Evolutionary conservation across 2,888 invertebrate genomes (phyloP).

Genomic region (Leptogaster cylindrica): DNA sequence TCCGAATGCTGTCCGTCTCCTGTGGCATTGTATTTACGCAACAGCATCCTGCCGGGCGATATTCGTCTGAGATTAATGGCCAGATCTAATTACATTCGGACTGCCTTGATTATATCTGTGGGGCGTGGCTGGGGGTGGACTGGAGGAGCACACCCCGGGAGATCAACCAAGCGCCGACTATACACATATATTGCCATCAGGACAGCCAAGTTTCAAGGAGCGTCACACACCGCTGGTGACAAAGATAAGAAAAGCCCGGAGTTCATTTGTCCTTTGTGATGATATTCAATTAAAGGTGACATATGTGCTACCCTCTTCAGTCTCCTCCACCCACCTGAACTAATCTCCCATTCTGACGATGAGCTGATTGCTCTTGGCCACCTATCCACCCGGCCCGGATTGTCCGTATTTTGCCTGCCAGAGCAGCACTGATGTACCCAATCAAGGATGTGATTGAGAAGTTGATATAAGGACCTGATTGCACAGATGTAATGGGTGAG

Average conservation of each 20-base stretch:
- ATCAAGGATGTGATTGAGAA: conserved; percentile 17
- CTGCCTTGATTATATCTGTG: conserved; percentile 16
- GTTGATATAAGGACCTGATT: background rate
- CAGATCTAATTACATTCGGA: conserved; percentile 35
- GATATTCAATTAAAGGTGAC: conserved; percentile 39
- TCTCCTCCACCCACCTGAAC: no score
- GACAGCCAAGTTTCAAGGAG: background rate
- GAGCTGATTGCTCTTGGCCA: background rate
- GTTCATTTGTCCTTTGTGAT: conserved; percentile 22
- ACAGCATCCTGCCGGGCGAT: conserved; percentile 5
- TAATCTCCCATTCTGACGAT: background rate
- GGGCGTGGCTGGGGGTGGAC: conserved; percentile 1
- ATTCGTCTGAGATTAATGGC: conserved; percentile 26
- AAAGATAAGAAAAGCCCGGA: conserved; percentile 15
- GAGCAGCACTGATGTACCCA: background rate
- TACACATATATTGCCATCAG: background rate
- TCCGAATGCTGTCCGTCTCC: conserved; percentile 3
- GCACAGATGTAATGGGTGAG: background rate
- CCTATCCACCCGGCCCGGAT: no score
- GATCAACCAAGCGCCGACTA: no score
- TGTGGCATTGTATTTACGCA: background rate
- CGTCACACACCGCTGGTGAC: background rate
- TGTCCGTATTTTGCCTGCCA: background rate
- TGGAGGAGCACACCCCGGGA: no score
- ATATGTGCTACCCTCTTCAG: conserved; percentile 12